These are phyloP conservation scores for Galendromus occidentalis DNA, from an alignment of 1,140 invertebrate species.

Conservation along the genomic window DNA sequence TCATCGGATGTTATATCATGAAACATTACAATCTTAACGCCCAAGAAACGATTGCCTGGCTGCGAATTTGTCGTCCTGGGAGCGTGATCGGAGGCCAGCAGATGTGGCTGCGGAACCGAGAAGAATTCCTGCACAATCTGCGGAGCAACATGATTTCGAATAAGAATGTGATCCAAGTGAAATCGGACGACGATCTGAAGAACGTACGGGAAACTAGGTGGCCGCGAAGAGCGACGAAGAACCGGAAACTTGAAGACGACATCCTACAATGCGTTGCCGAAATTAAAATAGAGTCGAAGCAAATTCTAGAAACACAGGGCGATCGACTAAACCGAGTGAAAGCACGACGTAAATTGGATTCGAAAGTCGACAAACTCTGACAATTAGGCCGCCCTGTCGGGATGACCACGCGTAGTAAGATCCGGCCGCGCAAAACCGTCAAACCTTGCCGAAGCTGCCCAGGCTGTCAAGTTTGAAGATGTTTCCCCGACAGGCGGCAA, in stretches of 20 bases:
- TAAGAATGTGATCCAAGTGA: neutral
- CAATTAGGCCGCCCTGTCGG: neutral
- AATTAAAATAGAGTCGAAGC: neutral
- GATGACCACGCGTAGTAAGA: neutral
- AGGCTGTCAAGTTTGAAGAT: neutral
- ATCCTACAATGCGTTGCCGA: neutral
- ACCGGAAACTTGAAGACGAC: neutral
- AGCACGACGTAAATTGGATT: neutral
- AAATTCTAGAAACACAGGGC: neutral
- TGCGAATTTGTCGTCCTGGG: conserved; percentile 33
- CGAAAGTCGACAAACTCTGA: neutral
- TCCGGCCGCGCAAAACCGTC: neutral
- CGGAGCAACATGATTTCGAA: neutral
- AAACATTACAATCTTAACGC: conserved; percentile 35
- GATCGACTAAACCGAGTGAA: neutral
- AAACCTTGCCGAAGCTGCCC: neutral
- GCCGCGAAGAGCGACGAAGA: too few species aligned
- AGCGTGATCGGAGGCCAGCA: conserved; percentile 36
- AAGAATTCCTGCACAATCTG: neutral
- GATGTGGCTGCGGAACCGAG: conserved; percentile 24
- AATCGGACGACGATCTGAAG: neutral
- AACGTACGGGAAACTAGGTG: too few species aligned
- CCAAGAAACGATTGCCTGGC: conserved; percentile 34
- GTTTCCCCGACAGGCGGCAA: neutral
- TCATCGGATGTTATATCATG: conserved; percentile 37